Evolutionary conservation across 2,888 invertebrate species (phyloP), one percentile per base, ranked within the genome.

Genomic region (Sarcophaga variegata): DNA sequence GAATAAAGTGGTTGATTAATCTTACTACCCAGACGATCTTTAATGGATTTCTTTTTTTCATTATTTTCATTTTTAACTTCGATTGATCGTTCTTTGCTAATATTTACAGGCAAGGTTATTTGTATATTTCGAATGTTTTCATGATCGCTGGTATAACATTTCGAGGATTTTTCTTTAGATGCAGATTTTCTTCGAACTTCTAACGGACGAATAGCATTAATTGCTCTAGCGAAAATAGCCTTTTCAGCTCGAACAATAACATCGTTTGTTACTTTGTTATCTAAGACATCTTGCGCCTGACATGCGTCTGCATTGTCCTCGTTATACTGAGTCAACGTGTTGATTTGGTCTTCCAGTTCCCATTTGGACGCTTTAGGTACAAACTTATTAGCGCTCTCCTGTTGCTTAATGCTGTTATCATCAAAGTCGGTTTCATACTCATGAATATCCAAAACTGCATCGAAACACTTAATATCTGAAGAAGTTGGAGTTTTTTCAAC

Each of bases 191-290:
- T 74, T 96, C 96, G 75, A 8, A 82, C 63, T 94, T 97, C 97
- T 76, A 96, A 95, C 0, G 96, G 96, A 83, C 96, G 94, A 69
- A 97, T 95, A 0, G 97, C 97, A 90, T 96, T 97, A 66, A 97
- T 96, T 0, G 97, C 97, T 93, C 98, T 97, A 64, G 98, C 97
- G 92, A 98, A 97, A 89, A 98, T 97, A 0, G 97, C 98, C 92
- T 98, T 98, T 94, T 98, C 98, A 2, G 98, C 98, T 89, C 97
- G 95, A 91, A 98, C 98, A 74, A 98, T 94, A 5, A 98, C 97
- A 93, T 98, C 98, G 25, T 96, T 97, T 1, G 98, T 97, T 1
- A 96, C 96, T 94, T 97, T 97, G 10, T 94, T 94, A 1, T 90
- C 90, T n/a, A 90, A 80, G n/a, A 85, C 67, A n/a, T 87, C 70